Base-by-base conservation (phyloP, 1,140 invertebrate species). In the Pseudomyrmex cubaensis region DNA sequence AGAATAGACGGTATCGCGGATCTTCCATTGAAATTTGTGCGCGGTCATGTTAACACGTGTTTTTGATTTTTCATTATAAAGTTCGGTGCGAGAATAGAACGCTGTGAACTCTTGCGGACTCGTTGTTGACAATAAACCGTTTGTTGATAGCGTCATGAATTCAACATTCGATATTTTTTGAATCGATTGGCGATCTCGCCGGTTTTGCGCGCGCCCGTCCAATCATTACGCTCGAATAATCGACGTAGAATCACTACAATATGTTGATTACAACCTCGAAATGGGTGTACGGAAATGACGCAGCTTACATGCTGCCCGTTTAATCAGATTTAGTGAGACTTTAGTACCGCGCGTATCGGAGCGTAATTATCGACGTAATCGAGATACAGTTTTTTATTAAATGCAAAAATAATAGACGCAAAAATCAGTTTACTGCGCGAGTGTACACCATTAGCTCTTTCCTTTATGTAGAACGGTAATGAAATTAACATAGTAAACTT, bases 131-230 rank as follows among this genome's bases (percentile, higher is more conserved):
- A 82, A 75, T 66, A 74, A 35, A 46, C 63, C 50, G 64, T 50
- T 80, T 86, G 35, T 35, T 35, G 69, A 84, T 87, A 78, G 57
- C 50, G 57, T 87, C 75, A 84, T 69, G 74, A 87, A 82, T 87
- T 87, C 64, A 61, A 72, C 59, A 67, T 82, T 61, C 35, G 57
- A 22, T 59, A 48, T 72, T 74, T 35, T 76, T 61, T 67, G 22
- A 80, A 25, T 56, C 63, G 57, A 74, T 25, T 70, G 10, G 66
- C 57, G 64, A 83, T 20, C 64, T 57, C 75, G 75, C 66, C 66
- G 61, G 59, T 61, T 44, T 54, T 22, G 54, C 15, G 20, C 69
- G 69, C 44, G 46, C 15, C 44, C 69, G 69, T 83, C 82, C 74
- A 59, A 83, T 83, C 74, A 70, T 80, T 72, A 80, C 46, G 66